Evolutionary conservation across 2,113 vertebrate genomes (phyloP).

Genomic region (Caranx ignobilis): DNA sequence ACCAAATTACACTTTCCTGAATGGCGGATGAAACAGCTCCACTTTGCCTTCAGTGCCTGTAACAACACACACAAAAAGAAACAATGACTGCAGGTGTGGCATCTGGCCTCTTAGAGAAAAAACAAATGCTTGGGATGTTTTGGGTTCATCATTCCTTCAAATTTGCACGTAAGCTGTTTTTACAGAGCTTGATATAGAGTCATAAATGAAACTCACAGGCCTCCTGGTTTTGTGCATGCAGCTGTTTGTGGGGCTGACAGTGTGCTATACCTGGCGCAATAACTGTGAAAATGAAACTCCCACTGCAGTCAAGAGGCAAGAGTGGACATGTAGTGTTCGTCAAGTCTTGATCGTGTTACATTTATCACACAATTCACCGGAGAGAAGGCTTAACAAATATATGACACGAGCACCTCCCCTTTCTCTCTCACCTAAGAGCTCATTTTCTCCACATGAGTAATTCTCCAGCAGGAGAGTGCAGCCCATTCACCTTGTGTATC

Average conservation of each 20-base stretch:
- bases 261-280: background rate
- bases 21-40: constrained; percentile 54
- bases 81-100: constrained; percentile 16
- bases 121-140: constrained; percentile 14
- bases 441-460: constrained; percentile 5
- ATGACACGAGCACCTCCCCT: background rate
- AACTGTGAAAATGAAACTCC: constrained; percentile 22
- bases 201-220: background rate
- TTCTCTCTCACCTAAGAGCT: background rate
- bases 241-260: background rate
- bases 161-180: background rate
- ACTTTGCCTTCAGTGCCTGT: constrained; percentile 34
- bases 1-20: constrained; percentile 56
- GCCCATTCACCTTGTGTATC: constrained; percentile 32
- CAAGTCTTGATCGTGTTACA: constrained; percentile 13
- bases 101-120: background rate
- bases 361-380: background rate
- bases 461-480: background rate
- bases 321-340: constrained; percentile 9
- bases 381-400: background rate
- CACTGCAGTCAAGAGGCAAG: constrained; percentile 29
- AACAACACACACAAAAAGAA: background rate
- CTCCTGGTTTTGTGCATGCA: background rate
- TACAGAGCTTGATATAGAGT: background rate
- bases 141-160: background rate